These are phyloP conservation scores for Cephalotes varians DNA, from an alignment of 2,888 invertebrate species.

Conservation along the genomic window DNA sequence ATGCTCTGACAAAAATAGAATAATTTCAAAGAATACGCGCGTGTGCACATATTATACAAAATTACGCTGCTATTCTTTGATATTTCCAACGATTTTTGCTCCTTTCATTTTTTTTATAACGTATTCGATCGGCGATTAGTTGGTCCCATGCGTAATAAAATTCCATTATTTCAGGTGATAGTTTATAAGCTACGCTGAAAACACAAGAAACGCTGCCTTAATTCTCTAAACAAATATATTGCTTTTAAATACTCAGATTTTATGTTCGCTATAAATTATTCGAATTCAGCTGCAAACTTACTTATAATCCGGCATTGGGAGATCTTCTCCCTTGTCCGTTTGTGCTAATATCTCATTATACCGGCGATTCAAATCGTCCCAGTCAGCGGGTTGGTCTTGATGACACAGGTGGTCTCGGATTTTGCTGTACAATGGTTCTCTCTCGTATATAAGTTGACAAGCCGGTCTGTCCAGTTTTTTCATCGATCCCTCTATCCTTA, in stretches of 20 bases:
- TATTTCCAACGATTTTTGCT: constrained; percentile 80
- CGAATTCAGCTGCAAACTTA: constrained; percentile 79
- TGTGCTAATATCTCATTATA: constrained; percentile 85
- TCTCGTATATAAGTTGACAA: constrained; percentile 84
- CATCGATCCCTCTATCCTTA: constrained; percentile 85
- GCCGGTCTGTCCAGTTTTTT: constrained; percentile 80
- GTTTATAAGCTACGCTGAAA: constrained; percentile 86
- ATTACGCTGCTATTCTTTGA: constrained; percentile 81
- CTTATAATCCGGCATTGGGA: constrained; percentile 86
- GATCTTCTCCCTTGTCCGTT: constrained; percentile 77
- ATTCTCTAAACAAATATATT: background rate
- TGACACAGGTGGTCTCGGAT: constrained; percentile 86
- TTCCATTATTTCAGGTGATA: constrained; percentile 85
- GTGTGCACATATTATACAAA: background rate
- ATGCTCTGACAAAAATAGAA: background rate
- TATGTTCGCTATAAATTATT: background rate
- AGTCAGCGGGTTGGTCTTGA: constrained; percentile 85
- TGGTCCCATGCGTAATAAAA: constrained; percentile 85
- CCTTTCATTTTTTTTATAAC: constrained; percentile 77
- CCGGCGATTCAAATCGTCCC: constrained; percentile 85
- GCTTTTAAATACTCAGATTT: constrained; percentile 13
- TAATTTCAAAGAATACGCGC: background rate
- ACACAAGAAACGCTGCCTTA: background rate
- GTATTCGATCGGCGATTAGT: constrained; percentile 86
- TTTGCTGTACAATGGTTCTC: constrained; percentile 86